Evolutionary conservation across 2,888 invertebrate species (phyloP), one percentile per base, ranked within the genome.

Genomic region (Pammene aurita): DNA sequence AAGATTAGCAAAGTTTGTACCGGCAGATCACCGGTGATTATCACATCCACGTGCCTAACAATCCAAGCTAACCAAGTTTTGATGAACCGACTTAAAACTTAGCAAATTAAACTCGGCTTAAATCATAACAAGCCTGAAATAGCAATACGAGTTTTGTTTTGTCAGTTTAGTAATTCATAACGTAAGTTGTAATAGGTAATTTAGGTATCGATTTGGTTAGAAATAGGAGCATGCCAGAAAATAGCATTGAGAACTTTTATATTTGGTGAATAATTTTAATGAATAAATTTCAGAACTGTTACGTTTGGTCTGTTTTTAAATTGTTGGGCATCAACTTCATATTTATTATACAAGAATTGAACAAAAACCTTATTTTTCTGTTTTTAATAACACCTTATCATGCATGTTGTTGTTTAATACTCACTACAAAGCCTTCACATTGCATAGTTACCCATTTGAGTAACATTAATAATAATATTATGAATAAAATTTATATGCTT

Each of bases 31-130:
- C 62, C 63, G 63, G 57, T 63, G 67, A 68, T 63, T 63, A 68
- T 68, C 50, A 57, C 63, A 50, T 57, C 50, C 62, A 50, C 56
- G 48, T 48, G 62, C 48, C 42, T 67, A 67, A 67, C 55, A 46
- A 48, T 42, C 67, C 48, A 44, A 56, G 67, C 62, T 67, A 63
- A 57, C 63, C 44, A 68, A 68, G 67, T 68, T 63, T 57, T 63
- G 67, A 63, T 68, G 63, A 68, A 68, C 63, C 50, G 57, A 57
- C 67, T 68, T 68, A 57, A 62, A 68, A 68, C 57, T 68, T 68
- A 57, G 50, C 50, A 52, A 63, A 63, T 68, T 68, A 68, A 68
- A 63, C 67, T 63, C 57, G 56, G 56, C 63, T 67, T 67, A 63
- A 52, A 66, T 57, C 50, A 63, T 56, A 68, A 68, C 62, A 52